phyloP scores from a whole-genome alignment of 2,113 vertebrate species.

The Lophochroa leadbeateri region DNA sequence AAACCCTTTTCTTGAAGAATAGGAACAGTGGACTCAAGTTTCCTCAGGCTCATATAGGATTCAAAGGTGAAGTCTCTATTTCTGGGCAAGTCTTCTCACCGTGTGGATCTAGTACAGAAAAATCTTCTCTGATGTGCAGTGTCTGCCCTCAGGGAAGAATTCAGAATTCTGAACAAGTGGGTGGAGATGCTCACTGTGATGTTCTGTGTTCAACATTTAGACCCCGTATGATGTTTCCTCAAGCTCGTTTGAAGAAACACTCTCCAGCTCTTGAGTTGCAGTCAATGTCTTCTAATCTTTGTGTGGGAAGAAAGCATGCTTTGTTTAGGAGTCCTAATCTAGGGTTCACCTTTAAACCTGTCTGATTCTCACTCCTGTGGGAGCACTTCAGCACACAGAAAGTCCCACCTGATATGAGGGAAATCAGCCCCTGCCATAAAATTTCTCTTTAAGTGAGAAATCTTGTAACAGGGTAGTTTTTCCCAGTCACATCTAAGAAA shows the following conservation, averaged over 20 bases:
- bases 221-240: not conserved
- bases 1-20: not conserved
- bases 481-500: not conserved
- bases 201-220: not conserved
- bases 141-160: not conserved
- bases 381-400: not conserved
- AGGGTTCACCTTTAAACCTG: not conserved
- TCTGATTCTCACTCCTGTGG: not conserved
- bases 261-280: not conserved
- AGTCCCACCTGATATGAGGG: accelerated
- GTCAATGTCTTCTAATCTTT: not conserved
- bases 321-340: not conserved
- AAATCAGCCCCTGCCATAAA: not conserved
- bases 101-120: not conserved
- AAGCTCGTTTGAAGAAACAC: not conserved
- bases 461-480: not conserved
- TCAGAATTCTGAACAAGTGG: not conserved
- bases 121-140: not conserved
- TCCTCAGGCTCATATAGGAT: not conserved
- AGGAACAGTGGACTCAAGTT: not conserved
- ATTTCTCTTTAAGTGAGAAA: not conserved
- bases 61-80: not conserved
- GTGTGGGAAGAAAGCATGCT: accelerated
- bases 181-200: not conserved
- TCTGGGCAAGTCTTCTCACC: not conserved